A percentile compares a stretch with the other conserved stretches of the same genome.
Conservation (phyloP, 2,113 vertebrate genomes). For the Colossoma macropomum region DNA sequence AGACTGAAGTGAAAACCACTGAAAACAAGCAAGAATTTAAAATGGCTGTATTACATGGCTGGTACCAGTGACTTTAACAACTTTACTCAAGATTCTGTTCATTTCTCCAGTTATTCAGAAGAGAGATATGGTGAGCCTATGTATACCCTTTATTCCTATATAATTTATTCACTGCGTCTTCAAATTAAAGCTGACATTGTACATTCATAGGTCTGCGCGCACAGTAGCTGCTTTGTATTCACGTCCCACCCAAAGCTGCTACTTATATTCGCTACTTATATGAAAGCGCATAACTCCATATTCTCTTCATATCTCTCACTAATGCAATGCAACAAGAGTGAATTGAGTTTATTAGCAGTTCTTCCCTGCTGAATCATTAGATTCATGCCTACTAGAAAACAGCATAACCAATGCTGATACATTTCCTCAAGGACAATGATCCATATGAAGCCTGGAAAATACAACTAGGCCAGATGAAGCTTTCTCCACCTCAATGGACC, state of each 20-base stretch:
- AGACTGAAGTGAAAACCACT: neutral
- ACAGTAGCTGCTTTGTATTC: neutral
- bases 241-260: neutral
- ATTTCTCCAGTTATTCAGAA: neutral
- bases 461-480: neutral
- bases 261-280: neutral
- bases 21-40: neutral
- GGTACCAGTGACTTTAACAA: neutral
- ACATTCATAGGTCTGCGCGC: neutral
- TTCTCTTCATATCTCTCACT: neutral
- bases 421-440: neutral
- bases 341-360: neutral
- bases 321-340: neutral
- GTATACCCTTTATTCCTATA: neutral
- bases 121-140: neutral
- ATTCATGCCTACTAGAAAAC: neutral
- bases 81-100: neutral
- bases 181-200: neutral
- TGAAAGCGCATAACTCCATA: neutral
- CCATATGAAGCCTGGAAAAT: neutral
- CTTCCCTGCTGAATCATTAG: neutral
- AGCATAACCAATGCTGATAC: constrained; percentile 2
- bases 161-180: neutral
- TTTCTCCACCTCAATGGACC: neutral
- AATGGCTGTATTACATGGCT: neutral